A percentile compares a stretch with the other conserved stretches of the same genome.
These are phyloP conservation scores for Cylloceria caligata DNA, from an alignment of 2,888 invertebrate genomes.

Conservation along the genomic window DNA sequence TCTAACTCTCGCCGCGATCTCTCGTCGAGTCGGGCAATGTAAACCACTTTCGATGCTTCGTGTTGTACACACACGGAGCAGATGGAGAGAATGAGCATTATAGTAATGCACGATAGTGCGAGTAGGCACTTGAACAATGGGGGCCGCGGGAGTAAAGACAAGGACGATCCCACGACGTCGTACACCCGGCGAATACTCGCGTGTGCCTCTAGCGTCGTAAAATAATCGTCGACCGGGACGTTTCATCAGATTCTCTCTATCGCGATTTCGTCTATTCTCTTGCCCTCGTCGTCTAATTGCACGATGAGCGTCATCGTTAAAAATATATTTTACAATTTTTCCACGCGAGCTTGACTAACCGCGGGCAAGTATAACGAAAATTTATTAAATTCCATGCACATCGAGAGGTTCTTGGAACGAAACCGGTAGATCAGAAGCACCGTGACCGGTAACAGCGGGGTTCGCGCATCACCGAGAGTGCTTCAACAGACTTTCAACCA, in stretches of 20 bases:
- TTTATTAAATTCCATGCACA: constrained; percentile 30
- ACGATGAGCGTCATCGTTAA: constrained; percentile 6
- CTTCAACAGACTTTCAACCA: constrained; percentile 67
- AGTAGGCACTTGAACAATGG: constrained; percentile 77
- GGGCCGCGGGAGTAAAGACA: constrained; percentile 83
- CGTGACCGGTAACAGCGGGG: constrained; percentile 39
- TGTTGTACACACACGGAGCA: constrained; percentile 53
- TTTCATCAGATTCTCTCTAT: constrained; percentile 54
- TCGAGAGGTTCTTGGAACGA: constrained; percentile 5
- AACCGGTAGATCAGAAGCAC: constrained; percentile 15
- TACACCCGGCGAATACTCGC: constrained; percentile 65
- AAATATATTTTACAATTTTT: constrained; percentile 7
- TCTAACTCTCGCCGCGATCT: constrained; percentile 33
- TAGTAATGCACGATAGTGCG: constrained; percentile 62
- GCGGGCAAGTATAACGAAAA: neutral
- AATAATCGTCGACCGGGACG: constrained; percentile 59
- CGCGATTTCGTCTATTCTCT: constrained; percentile 12
- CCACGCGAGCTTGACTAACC: neutral
- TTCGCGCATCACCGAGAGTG: constrained; percentile 19
- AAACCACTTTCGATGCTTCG: constrained; percentile 82
- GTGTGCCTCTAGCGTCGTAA: constrained; percentile 36
- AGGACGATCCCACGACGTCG: constrained; percentile 84
- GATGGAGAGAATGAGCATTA: constrained; percentile 46
- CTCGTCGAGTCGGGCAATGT: constrained; percentile 71
- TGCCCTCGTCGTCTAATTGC: neutral